phyloP scores from a whole-genome alignment of 2,113 vertebrate species.

The Ascaphus truei region DNA sequence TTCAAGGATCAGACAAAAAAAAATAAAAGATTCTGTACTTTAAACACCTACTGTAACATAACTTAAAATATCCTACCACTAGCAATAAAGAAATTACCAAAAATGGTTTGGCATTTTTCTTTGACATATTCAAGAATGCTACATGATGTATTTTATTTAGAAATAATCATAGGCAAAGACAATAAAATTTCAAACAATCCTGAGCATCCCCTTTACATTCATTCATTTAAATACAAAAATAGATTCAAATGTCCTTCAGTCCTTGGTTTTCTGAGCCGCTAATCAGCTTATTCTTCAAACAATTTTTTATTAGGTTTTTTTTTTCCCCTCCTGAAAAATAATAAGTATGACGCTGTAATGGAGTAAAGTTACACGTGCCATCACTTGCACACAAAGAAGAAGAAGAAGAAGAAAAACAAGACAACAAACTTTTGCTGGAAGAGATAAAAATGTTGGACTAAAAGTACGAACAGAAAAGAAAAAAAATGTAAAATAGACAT shows the following conservation, averaged over 20 bases:
- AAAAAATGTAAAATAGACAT: too few relatives aligned
- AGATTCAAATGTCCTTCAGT: constrained; percentile 62
- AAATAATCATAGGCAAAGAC: constrained; percentile 67
- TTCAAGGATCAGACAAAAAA: constrained; percentile 62
- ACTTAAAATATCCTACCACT: constrained; percentile 43
- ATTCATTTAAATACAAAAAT: constrained; percentile 78
- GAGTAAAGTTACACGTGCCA: too few relatives aligned
- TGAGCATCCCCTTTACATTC: constrained; percentile 92
- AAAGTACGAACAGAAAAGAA: too few relatives aligned
- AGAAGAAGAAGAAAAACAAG: too few relatives aligned
- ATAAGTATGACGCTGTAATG: too few relatives aligned
- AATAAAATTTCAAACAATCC: constrained; percentile 76
- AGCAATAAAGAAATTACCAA: constrained; percentile 50
- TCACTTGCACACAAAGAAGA: too few relatives aligned
- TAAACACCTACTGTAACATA: constrained; percentile 57
- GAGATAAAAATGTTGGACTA: too few relatives aligned
- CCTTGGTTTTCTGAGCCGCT: constrained; percentile 54
- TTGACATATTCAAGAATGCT: constrained; percentile 62
- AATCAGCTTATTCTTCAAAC: constrained; percentile 50
- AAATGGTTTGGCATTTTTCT: constrained; percentile 61
- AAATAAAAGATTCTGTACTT: constrained; percentile 55
- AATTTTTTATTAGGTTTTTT: too few relatives aligned
- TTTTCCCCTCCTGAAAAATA: too few relatives aligned
- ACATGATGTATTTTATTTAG: constrained; percentile 61
- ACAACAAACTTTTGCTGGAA: too few relatives aligned